Base-by-base conservation (phyloP, 1,140 invertebrate genomes). In the Caenorhabditis tropicalis region DNA sequence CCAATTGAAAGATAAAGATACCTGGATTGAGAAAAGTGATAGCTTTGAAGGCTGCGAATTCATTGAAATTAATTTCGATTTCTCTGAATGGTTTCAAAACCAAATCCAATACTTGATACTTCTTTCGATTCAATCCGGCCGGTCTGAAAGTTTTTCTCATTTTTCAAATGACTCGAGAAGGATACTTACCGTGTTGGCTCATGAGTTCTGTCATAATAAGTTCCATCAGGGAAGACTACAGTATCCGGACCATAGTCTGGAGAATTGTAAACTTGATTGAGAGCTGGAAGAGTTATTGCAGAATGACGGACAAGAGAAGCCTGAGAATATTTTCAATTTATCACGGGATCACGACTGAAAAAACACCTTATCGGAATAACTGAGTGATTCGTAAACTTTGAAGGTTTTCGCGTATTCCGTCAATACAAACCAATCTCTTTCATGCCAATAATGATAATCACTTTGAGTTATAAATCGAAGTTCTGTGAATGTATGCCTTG, bases 391-490 rank as follows among this genome's bases (percentile, higher is more conserved):
- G 82, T 88, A 91, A 43, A 87, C 88, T n/a, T 83, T 82, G 79
- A 91, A 88, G 10, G 87, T 91, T 83, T 91, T 91, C 10, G 90
- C 90, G 89, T 89, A 91, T 82, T 91, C 90, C 36, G 91, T 90
- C 90, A 90, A 89, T 29, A 90, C 87, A 21, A 86, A 65, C 89
- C 89, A 90, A 29, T 90, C 90, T 46, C 84, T 48, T 43, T 91
- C 90, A 79, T 91, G 90, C 90, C 90, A 91, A 81, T 89, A 87
- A 39, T 88, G 83, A 58, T 88, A 89, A 53, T 91, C 90, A 21
- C 49, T 74, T 19, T 82, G 74, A 29, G 86, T 60, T 7, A 89
- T 89, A 21, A 84, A 84, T 48, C 88, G 36, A 21, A 89, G 56
- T 12, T 27, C 33, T n/a, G 48, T 81, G 43, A 74, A 65, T 49